phyloP scores from a whole-genome alignment of 2,797 vertebrate genomes.

The Sebastes alutus region DNA sequence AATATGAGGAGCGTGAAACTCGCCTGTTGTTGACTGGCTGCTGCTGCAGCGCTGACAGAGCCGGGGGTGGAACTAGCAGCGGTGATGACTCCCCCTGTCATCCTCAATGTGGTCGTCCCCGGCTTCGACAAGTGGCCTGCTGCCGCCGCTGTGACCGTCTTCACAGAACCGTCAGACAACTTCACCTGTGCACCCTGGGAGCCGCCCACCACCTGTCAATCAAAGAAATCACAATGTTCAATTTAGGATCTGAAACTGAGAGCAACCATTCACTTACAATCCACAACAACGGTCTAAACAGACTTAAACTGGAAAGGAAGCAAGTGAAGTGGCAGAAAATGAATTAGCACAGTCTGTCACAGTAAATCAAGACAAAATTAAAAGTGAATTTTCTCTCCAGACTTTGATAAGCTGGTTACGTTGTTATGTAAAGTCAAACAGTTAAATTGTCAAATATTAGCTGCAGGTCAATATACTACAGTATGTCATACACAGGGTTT shows the following conservation, averaged over 20 bases:
- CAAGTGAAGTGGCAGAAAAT: background rate
- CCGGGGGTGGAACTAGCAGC: slow-evolving; percentile 84
- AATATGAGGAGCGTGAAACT: slow-evolving; percentile 23
- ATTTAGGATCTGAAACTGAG: background rate
- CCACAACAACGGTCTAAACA: background rate
- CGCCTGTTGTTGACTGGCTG: slow-evolving; percentile 85
- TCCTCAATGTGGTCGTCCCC: slow-evolving; percentile 92
- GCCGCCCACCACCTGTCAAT: slow-evolving; percentile 81
- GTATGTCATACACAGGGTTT: background rate
- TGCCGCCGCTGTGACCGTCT: slow-evolving; percentile 85
- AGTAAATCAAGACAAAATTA: background rate
- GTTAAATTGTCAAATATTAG: background rate
- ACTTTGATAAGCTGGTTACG: background rate
- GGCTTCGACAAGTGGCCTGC: slow-evolving; percentile 92
- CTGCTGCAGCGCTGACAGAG: slow-evolving; percentile 69
- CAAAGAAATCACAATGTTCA: background rate
- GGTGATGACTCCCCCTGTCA: slow-evolving; percentile 95
- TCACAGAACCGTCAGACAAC: slow-evolving; percentile 91
- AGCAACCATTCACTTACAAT: background rate
- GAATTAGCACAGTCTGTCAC: background rate
- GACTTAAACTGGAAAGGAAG: background rate
- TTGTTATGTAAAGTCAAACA: background rate
- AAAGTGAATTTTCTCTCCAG: background rate
- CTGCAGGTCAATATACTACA: background rate
- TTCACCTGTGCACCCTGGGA: slow-evolving; percentile 92